phyloP scores from a whole-genome alignment of 2,888 invertebrate genomes.

The Calliphora vomitoria region DNA sequence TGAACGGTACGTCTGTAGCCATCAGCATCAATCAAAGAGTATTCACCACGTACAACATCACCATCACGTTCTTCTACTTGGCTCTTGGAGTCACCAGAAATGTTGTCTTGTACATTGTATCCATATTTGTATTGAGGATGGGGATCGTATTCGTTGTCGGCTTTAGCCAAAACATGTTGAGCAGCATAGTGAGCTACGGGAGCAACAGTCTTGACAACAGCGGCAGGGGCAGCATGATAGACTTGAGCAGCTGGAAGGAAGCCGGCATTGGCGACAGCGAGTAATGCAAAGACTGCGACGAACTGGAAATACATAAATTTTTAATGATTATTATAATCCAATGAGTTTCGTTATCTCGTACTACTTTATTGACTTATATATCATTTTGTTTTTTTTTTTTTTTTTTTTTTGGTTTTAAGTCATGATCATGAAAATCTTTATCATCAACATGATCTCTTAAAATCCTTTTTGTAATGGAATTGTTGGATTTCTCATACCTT shows the following conservation, averaged over 20 bases:
- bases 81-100: conserved; percentile 83
- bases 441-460: neutral
- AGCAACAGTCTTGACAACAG: conserved; percentile 70
- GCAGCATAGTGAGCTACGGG: conserved; percentile 70
- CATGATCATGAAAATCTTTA: neutral
- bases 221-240: conserved; percentile 72
- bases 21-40: conserved; percentile 83
- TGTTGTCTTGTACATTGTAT: conserved; percentile 82
- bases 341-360: neutral
- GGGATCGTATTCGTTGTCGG: conserved; percentile 80
- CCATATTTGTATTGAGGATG: conserved; percentile 82
- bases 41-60: conserved; percentile 83
- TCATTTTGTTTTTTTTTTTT: neutral
- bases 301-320: conserved; percentile 77
- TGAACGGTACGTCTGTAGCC: conserved; percentile 82
- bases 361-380: neutral
- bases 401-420: neutral
- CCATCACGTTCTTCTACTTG: conserved; percentile 83
- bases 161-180: conserved; percentile 57
- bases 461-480: neutral
- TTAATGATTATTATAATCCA: neutral
- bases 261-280: conserved; percentile 81
- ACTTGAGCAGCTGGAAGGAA: conserved; percentile 78
- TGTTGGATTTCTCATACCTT: conserved; percentile 46
- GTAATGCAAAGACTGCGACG: conserved; percentile 80